Evolutionary conservation across 2,797 vertebrate species (phyloP).

Genomic region (Meriones psammophilus): DNA sequence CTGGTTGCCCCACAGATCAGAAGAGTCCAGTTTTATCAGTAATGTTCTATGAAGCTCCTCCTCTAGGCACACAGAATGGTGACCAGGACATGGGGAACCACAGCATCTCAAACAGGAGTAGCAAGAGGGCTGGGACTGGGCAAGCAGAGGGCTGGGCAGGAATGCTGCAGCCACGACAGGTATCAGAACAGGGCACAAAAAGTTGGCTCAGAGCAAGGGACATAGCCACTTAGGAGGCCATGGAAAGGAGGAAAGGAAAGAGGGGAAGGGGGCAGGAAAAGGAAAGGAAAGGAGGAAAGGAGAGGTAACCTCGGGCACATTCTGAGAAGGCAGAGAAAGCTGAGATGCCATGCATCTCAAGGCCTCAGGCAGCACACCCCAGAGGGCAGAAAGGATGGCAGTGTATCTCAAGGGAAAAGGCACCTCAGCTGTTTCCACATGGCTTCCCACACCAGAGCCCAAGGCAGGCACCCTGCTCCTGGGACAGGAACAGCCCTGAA

Average conservation of each 20-base stretch:
- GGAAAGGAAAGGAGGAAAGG: no score
- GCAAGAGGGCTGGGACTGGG: no score
- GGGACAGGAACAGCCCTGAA: neutral
- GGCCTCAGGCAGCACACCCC: fast-evolving
- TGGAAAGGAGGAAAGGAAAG: no score
- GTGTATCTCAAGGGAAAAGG: fast-evolving
- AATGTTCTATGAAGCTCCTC: neutral
- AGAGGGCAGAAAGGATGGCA: neutral
- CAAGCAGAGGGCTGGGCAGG: fast-evolving
- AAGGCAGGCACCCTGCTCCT: neutral
- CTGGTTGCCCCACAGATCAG: neutral
- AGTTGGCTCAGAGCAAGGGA: neutral
- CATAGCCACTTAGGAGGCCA: neutral
- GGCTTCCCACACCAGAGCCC: neutral
- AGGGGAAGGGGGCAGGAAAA: no score
- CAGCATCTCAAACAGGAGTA: neutral
- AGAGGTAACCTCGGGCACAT: neutral
- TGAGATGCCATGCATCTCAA: fast-evolving
- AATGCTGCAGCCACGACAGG: fast-evolving
- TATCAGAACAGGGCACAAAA: neutral
- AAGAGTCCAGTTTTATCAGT: neutral
- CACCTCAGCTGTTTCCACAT: neutral
- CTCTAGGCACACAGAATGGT: neutral
- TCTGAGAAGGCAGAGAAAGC: neutral
- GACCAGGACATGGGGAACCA: fast-evolving